These are phyloP conservation scores for Plecotus auritus DNA, from an alignment of 2,113 vertebrate genomes.

Conservation along the genomic window DNA sequence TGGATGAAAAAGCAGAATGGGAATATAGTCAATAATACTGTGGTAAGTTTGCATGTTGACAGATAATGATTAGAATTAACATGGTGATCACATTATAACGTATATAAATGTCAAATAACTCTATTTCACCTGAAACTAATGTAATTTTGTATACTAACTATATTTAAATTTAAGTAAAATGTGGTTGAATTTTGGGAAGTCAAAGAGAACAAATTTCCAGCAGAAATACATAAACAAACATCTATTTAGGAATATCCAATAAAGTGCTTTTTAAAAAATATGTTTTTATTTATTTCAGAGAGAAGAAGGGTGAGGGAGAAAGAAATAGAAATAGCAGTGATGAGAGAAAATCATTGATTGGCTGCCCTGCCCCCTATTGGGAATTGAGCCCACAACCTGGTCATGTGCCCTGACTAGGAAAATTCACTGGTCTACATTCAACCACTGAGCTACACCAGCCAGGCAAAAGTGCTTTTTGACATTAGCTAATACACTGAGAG, in stretches of 20 bases:
- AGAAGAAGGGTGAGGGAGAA: no score
- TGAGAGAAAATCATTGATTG: no score
- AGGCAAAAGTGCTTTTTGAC: not conserved
- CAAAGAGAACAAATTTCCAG: not conserved
- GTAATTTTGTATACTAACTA: not conserved
- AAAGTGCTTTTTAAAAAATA: not conserved
- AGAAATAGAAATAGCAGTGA: no score
- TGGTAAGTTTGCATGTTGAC: not conserved
- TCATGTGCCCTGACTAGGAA: no score
- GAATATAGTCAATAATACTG: not conserved
- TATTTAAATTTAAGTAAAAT: not conserved
- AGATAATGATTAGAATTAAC: not conserved
- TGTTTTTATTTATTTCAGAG: no score
- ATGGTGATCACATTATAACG: not conserved
- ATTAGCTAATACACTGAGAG: not conserved
- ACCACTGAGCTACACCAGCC: no score
- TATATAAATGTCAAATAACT: not conserved
- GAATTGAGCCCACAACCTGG: no score
- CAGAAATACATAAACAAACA: not conserved
- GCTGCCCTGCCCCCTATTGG: no score
- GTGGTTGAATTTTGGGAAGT: not conserved
- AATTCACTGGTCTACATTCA: no score
- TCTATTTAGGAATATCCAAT: not conserved
- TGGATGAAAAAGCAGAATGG: not conserved
- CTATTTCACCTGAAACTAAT: not conserved